phyloP scores from a whole-genome alignment of 1,140 invertebrate species.

The Heliconius melpomene region DNA sequence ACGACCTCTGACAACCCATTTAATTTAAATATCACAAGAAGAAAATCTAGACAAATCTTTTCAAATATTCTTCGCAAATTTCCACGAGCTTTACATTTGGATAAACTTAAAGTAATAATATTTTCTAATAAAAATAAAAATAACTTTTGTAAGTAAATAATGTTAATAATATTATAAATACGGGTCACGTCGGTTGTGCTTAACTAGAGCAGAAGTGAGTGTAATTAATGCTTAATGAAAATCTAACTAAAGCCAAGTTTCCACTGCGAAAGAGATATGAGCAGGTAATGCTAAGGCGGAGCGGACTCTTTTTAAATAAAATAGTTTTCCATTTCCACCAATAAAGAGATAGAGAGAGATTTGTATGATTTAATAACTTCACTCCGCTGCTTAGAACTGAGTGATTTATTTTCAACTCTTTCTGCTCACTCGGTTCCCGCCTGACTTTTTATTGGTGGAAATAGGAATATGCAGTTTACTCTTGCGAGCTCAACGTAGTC shows the following conservation, averaged over 20 bases:
- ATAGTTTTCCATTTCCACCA: too few relatives aligned
- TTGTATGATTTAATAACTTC: too few relatives aligned
- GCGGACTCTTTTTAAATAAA: not conserved
- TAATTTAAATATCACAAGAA: not conserved
- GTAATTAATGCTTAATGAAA: not conserved
- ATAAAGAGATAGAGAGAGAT: too few relatives aligned
- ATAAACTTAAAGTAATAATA: not conserved
- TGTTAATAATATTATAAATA: conserved; percentile 6
- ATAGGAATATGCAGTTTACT: too few relatives aligned
- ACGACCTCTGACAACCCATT: not conserved
- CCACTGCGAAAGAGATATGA: too few relatives aligned
- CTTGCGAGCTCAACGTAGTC: too few relatives aligned
- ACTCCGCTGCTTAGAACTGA: too few relatives aligned
- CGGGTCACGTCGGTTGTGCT: conserved; percentile 20
- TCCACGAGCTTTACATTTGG: not conserved
- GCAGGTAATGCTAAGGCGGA: too few relatives aligned
- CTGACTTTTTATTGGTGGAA: too few relatives aligned
- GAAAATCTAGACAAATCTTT: too few relatives aligned
- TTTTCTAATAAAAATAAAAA: not conserved
- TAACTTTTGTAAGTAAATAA: conserved; percentile 5
- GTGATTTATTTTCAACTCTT: too few relatives aligned
- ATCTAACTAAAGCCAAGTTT: not conserved
- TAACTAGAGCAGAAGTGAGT: conserved; percentile 7
- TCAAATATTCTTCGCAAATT: not conserved
- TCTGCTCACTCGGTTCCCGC: too few relatives aligned